A percentile compares a stretch with the other conserved stretches of the same genome.
Conservation (phyloP, 2,113 vertebrate species). For the Hyperopisus bebe region DNA sequence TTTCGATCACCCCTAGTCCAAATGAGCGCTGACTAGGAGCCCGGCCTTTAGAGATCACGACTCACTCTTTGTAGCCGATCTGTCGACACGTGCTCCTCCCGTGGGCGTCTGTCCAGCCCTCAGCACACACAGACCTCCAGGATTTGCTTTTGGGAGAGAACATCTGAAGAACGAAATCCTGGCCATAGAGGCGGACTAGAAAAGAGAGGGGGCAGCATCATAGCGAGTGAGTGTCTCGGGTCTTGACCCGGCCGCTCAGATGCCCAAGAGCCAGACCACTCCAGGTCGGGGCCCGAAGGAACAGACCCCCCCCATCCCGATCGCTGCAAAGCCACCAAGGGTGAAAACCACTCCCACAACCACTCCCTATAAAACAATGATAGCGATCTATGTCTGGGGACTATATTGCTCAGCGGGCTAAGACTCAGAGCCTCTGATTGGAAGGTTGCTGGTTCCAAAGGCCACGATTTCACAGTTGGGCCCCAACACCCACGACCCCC, state of each 20-base stretch:
- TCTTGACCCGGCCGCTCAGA: neutral
- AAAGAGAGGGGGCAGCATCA: neutral
- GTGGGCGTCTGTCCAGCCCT: conserved; percentile 41
- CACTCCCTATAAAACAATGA: neutral
- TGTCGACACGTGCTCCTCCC: conserved; percentile 42
- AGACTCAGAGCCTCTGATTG: neutral
- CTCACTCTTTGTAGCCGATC: conserved; percentile 52
- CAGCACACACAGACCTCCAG: conserved; percentile 54
- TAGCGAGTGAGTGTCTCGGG: too few relatives aligned
- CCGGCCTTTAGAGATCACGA: neutral
- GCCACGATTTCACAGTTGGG: neutral
- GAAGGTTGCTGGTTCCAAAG: neutral
- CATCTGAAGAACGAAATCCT: conserved; percentile 44
- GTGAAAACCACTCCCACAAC: neutral
- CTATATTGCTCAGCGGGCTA: neutral
- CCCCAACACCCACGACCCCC: neutral
- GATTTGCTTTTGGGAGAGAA: conserved; percentile 36
- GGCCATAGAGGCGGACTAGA: conserved; percentile 51
- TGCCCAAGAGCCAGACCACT: neutral
- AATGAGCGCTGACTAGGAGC: neutral
- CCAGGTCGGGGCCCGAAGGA: neutral
- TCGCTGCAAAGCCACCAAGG: neutral
- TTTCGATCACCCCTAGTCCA: neutral
- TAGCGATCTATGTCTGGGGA: neutral
- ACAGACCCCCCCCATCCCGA: neutral